phyloP scores from a whole-genome alignment of 2,113 vertebrate species.

The Microcebus ravelobensis region DNA sequence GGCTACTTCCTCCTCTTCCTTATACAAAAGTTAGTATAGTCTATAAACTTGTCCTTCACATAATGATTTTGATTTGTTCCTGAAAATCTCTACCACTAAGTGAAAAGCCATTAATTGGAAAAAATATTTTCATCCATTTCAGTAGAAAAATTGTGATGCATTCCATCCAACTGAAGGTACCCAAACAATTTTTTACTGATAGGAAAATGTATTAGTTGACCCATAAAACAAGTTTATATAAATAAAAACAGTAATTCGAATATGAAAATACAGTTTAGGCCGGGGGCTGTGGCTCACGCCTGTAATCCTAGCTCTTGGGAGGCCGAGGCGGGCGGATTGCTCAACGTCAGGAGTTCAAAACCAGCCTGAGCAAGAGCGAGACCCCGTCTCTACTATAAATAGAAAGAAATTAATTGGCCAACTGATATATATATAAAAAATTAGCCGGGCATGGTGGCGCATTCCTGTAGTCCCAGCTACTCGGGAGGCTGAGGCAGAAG shows the following conservation, averaged over 20 bases:
- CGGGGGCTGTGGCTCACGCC: too few species aligned
- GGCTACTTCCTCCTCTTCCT: neutral
- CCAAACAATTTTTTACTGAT: neutral
- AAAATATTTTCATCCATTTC: constrained; percentile 20
- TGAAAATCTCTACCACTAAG: neutral
- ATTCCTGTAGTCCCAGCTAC: too few species aligned
- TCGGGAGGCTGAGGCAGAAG: too few species aligned
- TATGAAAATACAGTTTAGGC: too few species aligned
- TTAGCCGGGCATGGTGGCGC: too few species aligned
- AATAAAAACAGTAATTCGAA: neutral
- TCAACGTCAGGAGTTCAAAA: too few species aligned
- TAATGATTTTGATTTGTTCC: constrained; percentile 8
- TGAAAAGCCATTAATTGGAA: neutral
- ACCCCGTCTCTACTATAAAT: too few species aligned
- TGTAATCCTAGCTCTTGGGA: too few species aligned
- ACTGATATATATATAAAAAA: too few species aligned
- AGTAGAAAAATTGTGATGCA: neutral
- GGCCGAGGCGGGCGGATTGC: too few species aligned
- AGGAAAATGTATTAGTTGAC: constrained; percentile 20
- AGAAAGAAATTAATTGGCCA: too few species aligned
- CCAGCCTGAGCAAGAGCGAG: too few species aligned
- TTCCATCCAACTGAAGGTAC: neutral
- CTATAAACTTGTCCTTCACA: neutral
- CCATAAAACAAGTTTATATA: neutral
- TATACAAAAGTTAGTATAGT: neutral